phyloP scores from a whole-genome alignment of 1,140 invertebrate genomes.

The Trichogramma pretiosum region DNA sequence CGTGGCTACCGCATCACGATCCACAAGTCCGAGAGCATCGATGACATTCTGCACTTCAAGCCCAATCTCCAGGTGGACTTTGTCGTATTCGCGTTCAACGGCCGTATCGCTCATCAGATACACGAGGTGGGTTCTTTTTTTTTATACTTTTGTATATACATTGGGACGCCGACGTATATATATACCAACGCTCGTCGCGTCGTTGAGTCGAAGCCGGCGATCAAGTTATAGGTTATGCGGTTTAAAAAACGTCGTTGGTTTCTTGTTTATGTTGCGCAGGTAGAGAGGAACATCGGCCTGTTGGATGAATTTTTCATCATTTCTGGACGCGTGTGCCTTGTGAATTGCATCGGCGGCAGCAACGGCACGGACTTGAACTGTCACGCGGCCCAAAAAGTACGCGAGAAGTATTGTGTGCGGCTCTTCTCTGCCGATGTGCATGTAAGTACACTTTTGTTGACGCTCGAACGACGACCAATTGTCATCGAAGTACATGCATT shows the following conservation, averaged over 20 bases:
- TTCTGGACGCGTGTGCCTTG: conserved; percentile 27
- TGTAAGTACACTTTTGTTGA: conserved; percentile 25
- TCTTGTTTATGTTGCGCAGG: conserved; percentile 24
- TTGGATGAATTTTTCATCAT: conserved; percentile 35
- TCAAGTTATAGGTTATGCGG: conserved; percentile 11
- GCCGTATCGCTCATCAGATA: conserved; percentile 22
- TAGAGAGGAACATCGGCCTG: conserved; percentile 29
- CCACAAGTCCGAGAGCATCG: conserved; percentile 34
- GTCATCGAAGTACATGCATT: too few relatives aligned
- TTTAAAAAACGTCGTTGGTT: too few relatives aligned
- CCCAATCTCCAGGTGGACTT: conserved; percentile 32
- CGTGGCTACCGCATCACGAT: conserved; percentile 25
- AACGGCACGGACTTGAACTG: conserved; percentile 25
- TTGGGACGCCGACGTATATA: too few relatives aligned
- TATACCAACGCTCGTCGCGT: too few relatives aligned
- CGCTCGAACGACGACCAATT: too few relatives aligned
- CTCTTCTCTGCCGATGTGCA: conserved; percentile 29
- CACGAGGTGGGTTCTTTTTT: conserved; percentile 26
- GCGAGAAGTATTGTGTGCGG: conserved; percentile 33
- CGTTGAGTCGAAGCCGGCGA: too few relatives aligned
- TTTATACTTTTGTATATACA: conserved; percentile 3
- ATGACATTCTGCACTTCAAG: conserved; percentile 21
- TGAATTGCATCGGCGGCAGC: conserved; percentile 30
- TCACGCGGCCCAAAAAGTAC: conserved; percentile 25
- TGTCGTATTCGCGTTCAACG: conserved; percentile 37